phyloP scores from a whole-genome alignment of 2,797 vertebrate species.

The Sphenodon punctatus region DNA sequence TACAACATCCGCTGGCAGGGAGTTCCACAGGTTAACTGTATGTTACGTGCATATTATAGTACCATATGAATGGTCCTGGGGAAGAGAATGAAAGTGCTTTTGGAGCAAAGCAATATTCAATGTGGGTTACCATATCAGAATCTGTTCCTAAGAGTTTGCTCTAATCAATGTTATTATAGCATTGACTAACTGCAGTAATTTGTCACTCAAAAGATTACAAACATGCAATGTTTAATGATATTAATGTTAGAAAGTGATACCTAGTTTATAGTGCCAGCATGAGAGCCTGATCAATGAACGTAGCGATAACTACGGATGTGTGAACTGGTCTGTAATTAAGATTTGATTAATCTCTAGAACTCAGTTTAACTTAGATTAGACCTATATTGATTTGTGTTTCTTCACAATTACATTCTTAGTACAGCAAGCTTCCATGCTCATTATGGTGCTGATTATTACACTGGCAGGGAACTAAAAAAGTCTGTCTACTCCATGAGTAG shows the following conservation, averaged over 20 bases:
- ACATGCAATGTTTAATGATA: slow-evolving; percentile 59
- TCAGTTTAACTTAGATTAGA: slow-evolving; percentile 69
- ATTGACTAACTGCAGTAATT: slow-evolving; percentile 49
- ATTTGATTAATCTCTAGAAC: slow-evolving; percentile 74
- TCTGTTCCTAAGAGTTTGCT: slow-evolving; percentile 50
- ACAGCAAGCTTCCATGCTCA: slow-evolving; percentile 36
- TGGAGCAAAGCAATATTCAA: too few relatives aligned
- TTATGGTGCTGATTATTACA: neutral
- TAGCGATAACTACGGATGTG: slow-evolving; percentile 61
- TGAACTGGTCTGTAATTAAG: slow-evolving; percentile 70
- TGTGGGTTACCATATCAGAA: slow-evolving; percentile 30
- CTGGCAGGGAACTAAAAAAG: neutral
- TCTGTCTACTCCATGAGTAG: neutral
- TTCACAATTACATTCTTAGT: slow-evolving; percentile 51
- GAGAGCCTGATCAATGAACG: slow-evolving; percentile 50
- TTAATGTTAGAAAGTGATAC: slow-evolving; percentile 57
- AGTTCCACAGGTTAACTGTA: too few relatives aligned
- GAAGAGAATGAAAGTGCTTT: slow-evolving; percentile 24
- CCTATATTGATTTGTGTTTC: slow-evolving; percentile 66
- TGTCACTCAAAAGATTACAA: slow-evolving; percentile 52
- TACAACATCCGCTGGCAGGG: too few relatives aligned
- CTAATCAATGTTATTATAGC: slow-evolving; percentile 63
- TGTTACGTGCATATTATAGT: slow-evolving; percentile 26
- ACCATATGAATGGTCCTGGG: neutral
- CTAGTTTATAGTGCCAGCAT: slow-evolving; percentile 49